Conservation (phyloP, 2,113 vertebrate species). For the Dicrurus megarhynchus region DNA sequence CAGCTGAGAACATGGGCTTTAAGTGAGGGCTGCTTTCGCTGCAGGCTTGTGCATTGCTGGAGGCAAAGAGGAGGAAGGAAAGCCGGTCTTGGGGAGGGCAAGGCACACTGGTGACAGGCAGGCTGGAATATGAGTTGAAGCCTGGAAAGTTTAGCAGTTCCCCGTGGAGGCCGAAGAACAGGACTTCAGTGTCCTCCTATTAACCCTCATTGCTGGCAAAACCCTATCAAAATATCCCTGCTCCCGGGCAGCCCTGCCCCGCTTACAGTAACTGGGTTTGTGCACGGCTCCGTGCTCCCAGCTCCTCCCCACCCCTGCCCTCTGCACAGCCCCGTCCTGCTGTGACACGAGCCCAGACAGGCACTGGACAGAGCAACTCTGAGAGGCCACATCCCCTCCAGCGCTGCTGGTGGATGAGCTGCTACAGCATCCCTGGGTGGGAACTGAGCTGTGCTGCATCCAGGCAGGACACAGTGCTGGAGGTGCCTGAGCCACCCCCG, state of each 20-base stretch:
- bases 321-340: not conserved
- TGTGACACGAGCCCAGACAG: not conserved
- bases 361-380: not conserved
- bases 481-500: not conserved
- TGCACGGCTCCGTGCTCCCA: not conserved
- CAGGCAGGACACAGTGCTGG: not conserved
- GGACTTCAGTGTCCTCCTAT: not conserved
- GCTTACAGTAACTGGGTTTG: not conserved
- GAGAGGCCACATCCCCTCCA: not conserved
- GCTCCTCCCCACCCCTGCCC: not conserved
- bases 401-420: fast-evolving
- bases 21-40: not conserved
- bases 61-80: not conserved
- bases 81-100: not conserved
- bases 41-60: not conserved
- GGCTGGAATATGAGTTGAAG: not conserved
- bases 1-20: not conserved
- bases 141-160: not conserved
- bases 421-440: not conserved
- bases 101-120: not conserved
- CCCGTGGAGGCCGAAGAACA: not conserved
- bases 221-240: not conserved
- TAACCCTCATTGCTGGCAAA: not conserved
- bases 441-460: not conserved
- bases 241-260: not conserved